Evolutionary conservation across 1,140 invertebrate species (phyloP).

Genomic region (roundworm (Caenorhabditis elegans)): WBcel235 BX284604.4:5635001-5635500

Average conservation of each 20-base stretch:
- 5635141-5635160: slow-evolving; percentile 17
- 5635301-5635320: too few relatives aligned
- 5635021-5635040: neutral
- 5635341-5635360: too few relatives aligned
- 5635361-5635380: neutral
- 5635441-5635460: slow-evolving; percentile 27
- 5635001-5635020: neutral
- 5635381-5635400: slow-evolving; percentile 9
- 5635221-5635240: too few relatives aligned
- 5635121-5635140: slow-evolving; percentile 12
- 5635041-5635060: neutral
- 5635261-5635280: too few relatives aligned
- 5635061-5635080: neutral
- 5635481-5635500: slow-evolving; percentile 27
- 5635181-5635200: too few relatives aligned
- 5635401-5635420: slow-evolving; percentile 33
- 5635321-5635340: too few relatives aligned
- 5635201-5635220: too few relatives aligned
- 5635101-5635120: slow-evolving; percentile 3
- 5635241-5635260: too few relatives aligned
- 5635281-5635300: too few relatives aligned
- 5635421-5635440: slow-evolving; percentile 24
- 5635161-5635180: too few relatives aligned
- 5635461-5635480: slow-evolving; percentile 36
- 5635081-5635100: neutral